phyloP scores from a whole-genome alignment of 2,797 vertebrate genomes.

The Hydrolagus colliei region DNA sequence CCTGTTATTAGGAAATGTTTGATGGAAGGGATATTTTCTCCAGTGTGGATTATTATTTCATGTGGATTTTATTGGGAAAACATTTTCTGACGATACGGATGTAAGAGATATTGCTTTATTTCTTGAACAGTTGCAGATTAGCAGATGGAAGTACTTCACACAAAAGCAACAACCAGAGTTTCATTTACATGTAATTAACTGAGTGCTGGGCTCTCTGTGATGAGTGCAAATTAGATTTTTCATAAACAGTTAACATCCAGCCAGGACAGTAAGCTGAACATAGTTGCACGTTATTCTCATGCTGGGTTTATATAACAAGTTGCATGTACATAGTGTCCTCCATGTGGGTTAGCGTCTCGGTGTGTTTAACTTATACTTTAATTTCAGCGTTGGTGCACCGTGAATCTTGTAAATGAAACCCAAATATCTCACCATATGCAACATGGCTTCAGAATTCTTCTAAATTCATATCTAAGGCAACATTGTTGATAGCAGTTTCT shows the following conservation, averaged over 20 bases:
- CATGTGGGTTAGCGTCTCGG: no score
- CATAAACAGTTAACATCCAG: neutral
- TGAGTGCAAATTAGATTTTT: constrained; percentile 3
- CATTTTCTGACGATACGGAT: neutral
- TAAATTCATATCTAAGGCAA: no score
- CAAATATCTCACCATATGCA: no score
- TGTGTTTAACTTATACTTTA: no score
- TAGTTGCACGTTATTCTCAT: neutral
- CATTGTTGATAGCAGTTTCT: no score
- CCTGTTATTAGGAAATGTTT: no score
- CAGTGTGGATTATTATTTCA: neutral
- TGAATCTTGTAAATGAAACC: no score
- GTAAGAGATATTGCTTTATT: neutral
- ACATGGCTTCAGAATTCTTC: no score
- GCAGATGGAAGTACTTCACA: constrained; percentile 6
- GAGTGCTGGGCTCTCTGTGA: constrained; percentile 6
- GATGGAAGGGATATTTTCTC: neutral
- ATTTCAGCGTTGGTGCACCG: no score
- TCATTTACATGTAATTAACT: constrained; percentile 22
- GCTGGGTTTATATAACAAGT: no score
- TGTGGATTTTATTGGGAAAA: neutral
- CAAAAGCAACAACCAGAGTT: neutral
- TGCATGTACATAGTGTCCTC: no score
- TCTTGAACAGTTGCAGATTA: neutral
- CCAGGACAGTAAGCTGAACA: constrained; percentile 1